These are phyloP conservation scores for Drosophila mimica DNA, from an alignment of 2,888 invertebrate genomes.

Conservation along the genomic window DNA sequence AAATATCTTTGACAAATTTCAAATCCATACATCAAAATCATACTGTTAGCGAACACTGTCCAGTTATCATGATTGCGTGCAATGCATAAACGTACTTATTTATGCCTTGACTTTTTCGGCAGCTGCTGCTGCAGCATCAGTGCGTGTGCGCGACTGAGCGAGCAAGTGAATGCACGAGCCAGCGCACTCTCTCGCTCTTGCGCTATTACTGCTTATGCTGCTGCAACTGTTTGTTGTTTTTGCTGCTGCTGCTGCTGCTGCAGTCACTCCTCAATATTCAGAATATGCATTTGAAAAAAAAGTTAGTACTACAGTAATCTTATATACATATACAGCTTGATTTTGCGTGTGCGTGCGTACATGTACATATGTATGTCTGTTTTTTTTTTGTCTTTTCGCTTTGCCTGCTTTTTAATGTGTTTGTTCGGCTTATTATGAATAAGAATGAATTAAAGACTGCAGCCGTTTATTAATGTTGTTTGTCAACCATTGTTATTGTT, in stretches of 20 bases:
- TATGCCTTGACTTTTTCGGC: slow-evolving; percentile 27
- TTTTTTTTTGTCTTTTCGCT: slow-evolving; percentile 5
- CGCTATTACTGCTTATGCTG: slow-evolving; percentile 12
- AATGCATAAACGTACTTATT: slow-evolving; percentile 39
- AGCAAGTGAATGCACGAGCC: slow-evolving; percentile 26
- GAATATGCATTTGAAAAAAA: slow-evolving; percentile 43
- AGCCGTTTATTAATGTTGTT: slow-evolving; percentile 32
- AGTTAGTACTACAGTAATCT: slow-evolving; percentile 49
- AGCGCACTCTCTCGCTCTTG: slow-evolving; percentile 38
- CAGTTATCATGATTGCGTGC: slow-evolving; percentile 18
- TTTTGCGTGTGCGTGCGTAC: slow-evolving; percentile 11
- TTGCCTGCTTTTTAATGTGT: slow-evolving; percentile 23
- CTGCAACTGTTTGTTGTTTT: slow-evolving; percentile 17
- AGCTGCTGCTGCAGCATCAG: slow-evolving; percentile 35
- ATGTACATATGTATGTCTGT: slow-evolving; percentile 2
- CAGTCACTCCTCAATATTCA: slow-evolving; percentile 33
- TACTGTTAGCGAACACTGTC: neutral
- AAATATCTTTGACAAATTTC: neutral
- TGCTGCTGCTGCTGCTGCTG: slow-evolving; percentile 19
- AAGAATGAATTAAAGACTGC: slow-evolving; percentile 21
- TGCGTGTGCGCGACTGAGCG: slow-evolving; percentile 41
- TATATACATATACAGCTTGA: slow-evolving; percentile 17
- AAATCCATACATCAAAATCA: neutral
- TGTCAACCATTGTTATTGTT: slow-evolving; percentile 33
- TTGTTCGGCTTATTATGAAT: slow-evolving; percentile 13